Evolutionary conservation across 2,888 invertebrate genomes (phyloP).

Genomic region (Drosophila ochracea): DNA sequence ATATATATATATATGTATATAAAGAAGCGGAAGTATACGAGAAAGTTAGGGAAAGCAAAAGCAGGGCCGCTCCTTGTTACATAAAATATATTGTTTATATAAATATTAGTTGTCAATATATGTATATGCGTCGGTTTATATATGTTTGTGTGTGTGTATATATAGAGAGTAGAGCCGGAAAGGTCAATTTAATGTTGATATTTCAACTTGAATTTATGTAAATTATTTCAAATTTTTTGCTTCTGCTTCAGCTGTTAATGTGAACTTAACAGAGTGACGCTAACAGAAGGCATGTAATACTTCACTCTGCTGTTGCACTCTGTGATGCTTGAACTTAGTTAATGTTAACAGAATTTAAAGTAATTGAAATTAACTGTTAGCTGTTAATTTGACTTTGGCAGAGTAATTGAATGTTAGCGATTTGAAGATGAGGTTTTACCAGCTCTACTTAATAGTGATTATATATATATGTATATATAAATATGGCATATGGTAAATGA

Average conservation of each 20-base stretch:
- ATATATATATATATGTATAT: slow-evolving; percentile 44
- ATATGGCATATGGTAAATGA: slow-evolving; percentile 52
- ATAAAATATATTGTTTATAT: slow-evolving; percentile 35
- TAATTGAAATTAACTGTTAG: not conserved
- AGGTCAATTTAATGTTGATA: slow-evolving; percentile 1
- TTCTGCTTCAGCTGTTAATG: not conserved
- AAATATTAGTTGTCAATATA: slow-evolving; percentile 41
- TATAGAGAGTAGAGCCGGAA: slow-evolving; percentile 35
- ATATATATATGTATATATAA: slow-evolving; percentile 42
- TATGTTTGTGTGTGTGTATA: slow-evolving; percentile 39
- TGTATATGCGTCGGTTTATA: slow-evolving; percentile 40
- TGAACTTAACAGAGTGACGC: not conserved
- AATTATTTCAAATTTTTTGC: not conserved
- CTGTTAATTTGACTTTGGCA: slow-evolving; percentile 2
- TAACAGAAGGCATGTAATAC: slow-evolving; percentile 3
- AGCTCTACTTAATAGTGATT: slow-evolving; percentile 48
- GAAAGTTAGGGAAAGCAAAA: slow-evolving; percentile 36
- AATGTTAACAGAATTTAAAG: not conserved
- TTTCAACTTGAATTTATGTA: not conserved
- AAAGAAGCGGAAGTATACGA: slow-evolving; percentile 48
- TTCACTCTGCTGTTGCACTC: not conserved
- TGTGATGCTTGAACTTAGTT: not conserved
- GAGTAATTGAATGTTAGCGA: not conserved
- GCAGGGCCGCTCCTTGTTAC: slow-evolving; percentile 38
- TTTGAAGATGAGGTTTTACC: slow-evolving; percentile 2